Evolutionary conservation across 35 echinoderm and acorn worm genomes (phyloP).

Genomic region (Amphiura filiformis): DNA sequence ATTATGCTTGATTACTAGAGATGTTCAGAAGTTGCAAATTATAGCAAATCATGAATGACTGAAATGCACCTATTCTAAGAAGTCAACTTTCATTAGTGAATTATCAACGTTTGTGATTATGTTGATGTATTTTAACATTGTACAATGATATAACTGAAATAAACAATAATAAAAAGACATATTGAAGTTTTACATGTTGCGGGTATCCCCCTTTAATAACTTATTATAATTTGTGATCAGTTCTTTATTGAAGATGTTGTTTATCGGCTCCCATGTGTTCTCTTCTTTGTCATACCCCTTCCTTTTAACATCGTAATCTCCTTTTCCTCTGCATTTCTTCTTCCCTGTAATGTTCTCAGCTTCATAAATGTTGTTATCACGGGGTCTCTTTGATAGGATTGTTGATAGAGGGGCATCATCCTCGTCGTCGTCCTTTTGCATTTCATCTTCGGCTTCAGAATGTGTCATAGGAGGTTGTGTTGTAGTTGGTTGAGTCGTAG

Average conservation of each 20-base stretch:
- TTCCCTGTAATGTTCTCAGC: not conserved
- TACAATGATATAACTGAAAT: no score
- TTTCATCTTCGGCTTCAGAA: not conserved
- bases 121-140: no score
- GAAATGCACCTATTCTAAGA: no score
- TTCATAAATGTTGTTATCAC: not conserved
- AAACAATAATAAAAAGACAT: no score
- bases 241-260: not conserved
- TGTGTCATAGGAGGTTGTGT: not conserved
- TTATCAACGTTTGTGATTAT: no score
- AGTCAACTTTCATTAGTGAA: no score
- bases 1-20: no score
- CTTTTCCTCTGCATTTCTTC: not conserved
- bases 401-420: not conserved
- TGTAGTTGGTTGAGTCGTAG: not conserved
- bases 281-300: not conserved
- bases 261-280: not conserved
- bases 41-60: no score
- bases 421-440: not conserved
- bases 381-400: not conserved
- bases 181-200: no score
- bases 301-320: not conserved
- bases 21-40: no score
- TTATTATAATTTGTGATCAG: not conserved
- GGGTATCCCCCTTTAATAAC: not conserved